Conservation (phyloP, 2,113 vertebrate genomes). For the Xenopus laevis region DNA sequence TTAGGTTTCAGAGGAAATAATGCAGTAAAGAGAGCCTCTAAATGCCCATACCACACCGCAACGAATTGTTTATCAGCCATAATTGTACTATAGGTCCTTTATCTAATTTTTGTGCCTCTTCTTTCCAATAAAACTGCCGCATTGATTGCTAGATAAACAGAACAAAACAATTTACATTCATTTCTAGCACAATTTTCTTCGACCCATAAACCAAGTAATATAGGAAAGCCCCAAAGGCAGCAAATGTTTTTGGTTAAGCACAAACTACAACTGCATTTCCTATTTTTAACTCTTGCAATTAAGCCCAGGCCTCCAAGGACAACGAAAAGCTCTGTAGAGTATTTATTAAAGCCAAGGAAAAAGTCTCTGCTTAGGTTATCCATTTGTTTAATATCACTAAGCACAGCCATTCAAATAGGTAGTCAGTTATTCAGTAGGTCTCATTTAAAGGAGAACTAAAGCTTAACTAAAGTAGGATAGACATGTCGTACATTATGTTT, state of each 20-base stretch:
- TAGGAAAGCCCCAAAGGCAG: constrained; percentile 1
- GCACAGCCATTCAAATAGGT: too few species aligned
- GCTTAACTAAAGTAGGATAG: too few species aligned
- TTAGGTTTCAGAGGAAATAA: constrained; percentile 26
- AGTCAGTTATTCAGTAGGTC: too few species aligned
- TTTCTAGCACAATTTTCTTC: constrained; percentile 24
- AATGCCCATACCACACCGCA: neutral
- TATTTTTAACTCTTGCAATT: too few species aligned
- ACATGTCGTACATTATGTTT: too few species aligned
- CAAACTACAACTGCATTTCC: too few species aligned
- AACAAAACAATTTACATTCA: constrained; percentile 32
- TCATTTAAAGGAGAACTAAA: too few species aligned
- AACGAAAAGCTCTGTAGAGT: too few species aligned
- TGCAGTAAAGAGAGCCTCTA: constrained; percentile 6
- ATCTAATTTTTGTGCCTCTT: constrained; percentile 12
- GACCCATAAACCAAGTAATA: constrained; percentile 24
- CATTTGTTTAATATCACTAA: too few species aligned
- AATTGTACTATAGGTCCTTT: constrained; percentile 32
- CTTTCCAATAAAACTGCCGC: constrained; percentile 28
- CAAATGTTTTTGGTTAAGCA: constrained; percentile 1
- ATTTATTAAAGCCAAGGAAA: too few species aligned
- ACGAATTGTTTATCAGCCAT: constrained; percentile 35
- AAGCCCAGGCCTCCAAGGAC: too few species aligned
- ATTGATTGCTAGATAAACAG: constrained; percentile 40
- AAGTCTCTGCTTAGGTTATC: too few species aligned